Percentiles rank a stretch among this genome's conserved stretches.
Conservation (phyloP, 1,140 invertebrate species). For the Eufriesea mexicana region DNA sequence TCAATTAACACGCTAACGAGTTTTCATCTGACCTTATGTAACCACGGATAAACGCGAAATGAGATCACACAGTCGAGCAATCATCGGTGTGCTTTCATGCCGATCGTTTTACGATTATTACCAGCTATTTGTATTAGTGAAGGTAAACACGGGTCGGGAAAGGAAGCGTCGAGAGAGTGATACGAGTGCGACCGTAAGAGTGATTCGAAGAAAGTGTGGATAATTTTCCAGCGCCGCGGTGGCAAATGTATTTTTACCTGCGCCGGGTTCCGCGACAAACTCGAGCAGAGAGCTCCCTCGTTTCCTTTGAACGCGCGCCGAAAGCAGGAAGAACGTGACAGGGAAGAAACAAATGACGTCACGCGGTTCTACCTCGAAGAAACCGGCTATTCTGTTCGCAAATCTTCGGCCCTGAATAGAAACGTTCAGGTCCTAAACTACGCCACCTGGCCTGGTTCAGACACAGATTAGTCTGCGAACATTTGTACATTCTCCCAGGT, state of each 20-base stretch:
- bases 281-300: not conserved
- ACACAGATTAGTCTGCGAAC: conserved; percentile 22
- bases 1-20: conserved; percentile 13
- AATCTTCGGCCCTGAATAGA: conserved; percentile 56
- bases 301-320: conserved; percentile 12
- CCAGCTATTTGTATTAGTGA: not conserved
- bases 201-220: not conserved
- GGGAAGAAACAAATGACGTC: conserved; percentile 5
- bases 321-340: conserved; percentile 33
- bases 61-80: conserved; percentile 17
- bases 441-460: conserved; percentile 6
- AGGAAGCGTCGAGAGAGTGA: not conserved
- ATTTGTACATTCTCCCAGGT: conserved; percentile 37
- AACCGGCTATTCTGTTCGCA: conserved; percentile 21
- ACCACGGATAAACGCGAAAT: conserved; percentile 25
- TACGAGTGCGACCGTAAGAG: not conserved
- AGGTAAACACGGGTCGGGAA: not conserved
- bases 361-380: conserved; percentile 8
- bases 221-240: not conserved
- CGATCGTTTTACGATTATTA: conserved; percentile 42
- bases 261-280: not conserved
- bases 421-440: conserved; percentile 16
- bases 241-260: conserved; percentile 18
- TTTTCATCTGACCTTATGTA: conserved; percentile 27
- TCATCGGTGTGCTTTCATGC: conserved; percentile 31